These are phyloP conservation scores for Drosophila serrata DNA, from an alignment of 1,140 invertebrate species.

Conservation along the genomic window DNA sequence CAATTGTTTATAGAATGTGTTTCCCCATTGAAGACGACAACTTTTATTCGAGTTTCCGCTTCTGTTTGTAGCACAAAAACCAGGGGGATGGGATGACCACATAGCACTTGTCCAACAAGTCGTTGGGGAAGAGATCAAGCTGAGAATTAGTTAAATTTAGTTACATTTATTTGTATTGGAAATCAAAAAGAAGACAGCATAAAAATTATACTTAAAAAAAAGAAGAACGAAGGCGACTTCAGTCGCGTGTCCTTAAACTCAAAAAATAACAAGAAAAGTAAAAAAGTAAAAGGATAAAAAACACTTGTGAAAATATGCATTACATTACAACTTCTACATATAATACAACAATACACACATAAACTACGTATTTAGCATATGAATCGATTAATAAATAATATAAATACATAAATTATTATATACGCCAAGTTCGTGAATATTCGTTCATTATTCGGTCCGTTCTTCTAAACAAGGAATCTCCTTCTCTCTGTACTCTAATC, in stretches of 20 bases:
- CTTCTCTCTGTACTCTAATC: slow-evolving; percentile 43
- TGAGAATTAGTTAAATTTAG: slow-evolving; percentile 77
- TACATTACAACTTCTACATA: slow-evolving; percentile 69
- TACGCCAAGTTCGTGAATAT: slow-evolving; percentile 51
- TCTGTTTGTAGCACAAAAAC: slow-evolving; percentile 73
- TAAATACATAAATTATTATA: slow-evolving; percentile 69
- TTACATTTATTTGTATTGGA: slow-evolving; percentile 77
- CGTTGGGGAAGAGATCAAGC: slow-evolving; percentile 43
- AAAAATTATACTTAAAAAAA: slow-evolving; percentile 23
- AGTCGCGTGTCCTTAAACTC: slow-evolving; percentile 58
- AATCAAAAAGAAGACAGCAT: slow-evolving; percentile 54
- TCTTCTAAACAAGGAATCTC: slow-evolving; percentile 45
- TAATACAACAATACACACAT: slow-evolving; percentile 47
- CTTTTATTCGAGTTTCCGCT: slow-evolving; percentile 55
- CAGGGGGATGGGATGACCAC: slow-evolving; percentile 34
- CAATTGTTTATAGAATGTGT: slow-evolving; percentile 64
- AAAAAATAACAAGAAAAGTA: slow-evolving; percentile 28
- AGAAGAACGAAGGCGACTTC: slow-evolving; percentile 34
- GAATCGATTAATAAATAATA: slow-evolving; percentile 63
- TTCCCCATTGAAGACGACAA: slow-evolving; percentile 16
- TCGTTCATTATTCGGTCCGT: slow-evolving; percentile 48
- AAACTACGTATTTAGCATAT: slow-evolving; percentile 65
- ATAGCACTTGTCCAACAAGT: slow-evolving; percentile 74
- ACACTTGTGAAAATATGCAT: slow-evolving; percentile 80
- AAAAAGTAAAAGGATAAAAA: slow-evolving; percentile 29